Percentiles rank a stretch among this genome's conserved stretches.
These are phyloP conservation scores for Atrichornis clamosus DNA, from an alignment of 2,113 vertebrate species.

Conservation along the genomic window DNA sequence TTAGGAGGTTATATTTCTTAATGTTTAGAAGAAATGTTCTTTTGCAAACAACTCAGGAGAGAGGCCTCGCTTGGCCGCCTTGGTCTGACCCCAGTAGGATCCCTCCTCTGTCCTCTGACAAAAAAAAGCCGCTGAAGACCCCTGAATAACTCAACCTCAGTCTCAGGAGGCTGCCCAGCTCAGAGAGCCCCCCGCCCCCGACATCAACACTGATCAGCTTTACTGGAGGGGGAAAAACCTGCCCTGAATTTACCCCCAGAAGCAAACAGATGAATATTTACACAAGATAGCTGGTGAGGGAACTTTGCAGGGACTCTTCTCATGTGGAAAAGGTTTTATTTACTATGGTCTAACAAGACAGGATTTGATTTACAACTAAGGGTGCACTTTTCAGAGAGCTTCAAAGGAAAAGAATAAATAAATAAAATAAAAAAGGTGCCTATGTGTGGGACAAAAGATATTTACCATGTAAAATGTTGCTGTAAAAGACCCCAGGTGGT, in stretches of 20 bases:
- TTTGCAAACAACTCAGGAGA: background rate
- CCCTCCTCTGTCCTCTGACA: background rate
- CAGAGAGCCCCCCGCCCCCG: background rate
- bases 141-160: background rate
- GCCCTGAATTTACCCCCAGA: background rate
- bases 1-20: background rate
- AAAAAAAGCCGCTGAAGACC: background rate
- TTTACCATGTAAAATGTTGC: background rate
- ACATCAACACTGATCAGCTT: background rate
- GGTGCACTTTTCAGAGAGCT: background rate
- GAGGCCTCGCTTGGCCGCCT: background rate
- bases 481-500: background rate
- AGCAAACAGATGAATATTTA: background rate
- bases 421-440: background rate
- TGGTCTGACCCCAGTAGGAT: background rate
- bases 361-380: constrained; percentile 13
- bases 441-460: background rate
- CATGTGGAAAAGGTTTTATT: background rate
- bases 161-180: background rate
- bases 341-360: background rate
- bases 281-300: background rate
- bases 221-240: background rate
- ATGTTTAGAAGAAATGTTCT: background rate
- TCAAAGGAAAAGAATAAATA: constrained; percentile 32
- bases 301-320: background rate